A percentile compares a stretch with the other conserved stretches of the same genome.
These are phyloP conservation scores for Chelidonichthys spinosus DNA, from an alignment of 2,797 vertebrate species.

Conservation along the genomic window DNA sequence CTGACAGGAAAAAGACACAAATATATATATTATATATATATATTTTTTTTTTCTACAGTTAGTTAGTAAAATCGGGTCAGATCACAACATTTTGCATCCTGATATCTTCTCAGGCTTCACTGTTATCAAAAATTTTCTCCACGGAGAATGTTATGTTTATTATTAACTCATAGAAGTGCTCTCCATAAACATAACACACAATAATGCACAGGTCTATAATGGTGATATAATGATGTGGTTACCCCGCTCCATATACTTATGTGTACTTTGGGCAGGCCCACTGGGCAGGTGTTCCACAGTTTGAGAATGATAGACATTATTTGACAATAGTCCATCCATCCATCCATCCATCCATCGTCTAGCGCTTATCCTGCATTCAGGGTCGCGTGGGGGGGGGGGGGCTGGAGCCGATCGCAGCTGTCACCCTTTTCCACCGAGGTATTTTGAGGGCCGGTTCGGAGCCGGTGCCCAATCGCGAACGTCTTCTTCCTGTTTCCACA, in stretches of 20 bases:
- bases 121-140: background rate
- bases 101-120: too few relatives aligned
- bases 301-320: background rate
- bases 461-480: too few relatives aligned
- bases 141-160: background rate
- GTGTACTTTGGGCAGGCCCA: background rate
- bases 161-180: background rate
- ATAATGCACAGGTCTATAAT: background rate
- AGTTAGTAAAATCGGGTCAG: background rate
- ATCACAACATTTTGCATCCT: background rate
- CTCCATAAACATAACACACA: background rate
- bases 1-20: conserved; percentile 39
- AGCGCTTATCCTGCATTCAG: too few relatives aligned
- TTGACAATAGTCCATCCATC: background rate
- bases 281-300: background rate
- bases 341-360: too few relatives aligned
- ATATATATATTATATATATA: background rate
- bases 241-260: background rate
- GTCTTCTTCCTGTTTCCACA: too few relatives aligned
- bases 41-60: background rate
- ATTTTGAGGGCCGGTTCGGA: too few relatives aligned
- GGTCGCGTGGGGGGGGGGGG: too few relatives aligned
- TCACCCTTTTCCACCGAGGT: too few relatives aligned
- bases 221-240: background rate
- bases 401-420: too few relatives aligned